Evolutionary conservation across 2,113 vertebrate species (phyloP).

Genomic region (Heteronetta atricapilla): DNA sequence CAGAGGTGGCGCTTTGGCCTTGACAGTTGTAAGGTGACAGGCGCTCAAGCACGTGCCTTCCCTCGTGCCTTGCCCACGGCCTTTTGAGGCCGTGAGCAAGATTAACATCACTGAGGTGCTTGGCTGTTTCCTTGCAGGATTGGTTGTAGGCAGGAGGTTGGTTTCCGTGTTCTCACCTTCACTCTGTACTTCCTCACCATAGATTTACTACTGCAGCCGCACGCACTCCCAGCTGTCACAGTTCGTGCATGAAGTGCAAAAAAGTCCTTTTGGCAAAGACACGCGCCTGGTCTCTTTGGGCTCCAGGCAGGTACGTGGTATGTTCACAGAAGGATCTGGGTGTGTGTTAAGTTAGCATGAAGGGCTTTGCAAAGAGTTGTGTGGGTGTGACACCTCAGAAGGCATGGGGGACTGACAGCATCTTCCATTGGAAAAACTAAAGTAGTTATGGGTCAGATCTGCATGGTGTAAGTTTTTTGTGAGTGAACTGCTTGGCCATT

Average conservation of each 20-base stretch:
- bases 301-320: slow-evolving; percentile 87
- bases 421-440: not conserved
- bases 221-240: slow-evolving; percentile 97
- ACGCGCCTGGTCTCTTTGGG: slow-evolving; percentile 87
- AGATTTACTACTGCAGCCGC: slow-evolving; percentile 98
- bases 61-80: too few species aligned
- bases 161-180: not conserved
- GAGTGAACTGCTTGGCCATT: not conserved
- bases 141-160: not conserved
- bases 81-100: not conserved
- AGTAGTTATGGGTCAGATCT: not conserved
- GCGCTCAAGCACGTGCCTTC: not conserved
- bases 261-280: slow-evolving; percentile 89
- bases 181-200: not conserved
- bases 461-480: not conserved
- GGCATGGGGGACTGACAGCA: not conserved
- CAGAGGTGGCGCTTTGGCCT: not conserved
- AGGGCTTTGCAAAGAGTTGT: not conserved
- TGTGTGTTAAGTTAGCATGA: not conserved
- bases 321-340: not conserved
- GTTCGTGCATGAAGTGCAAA: slow-evolving; percentile 93
- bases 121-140: not conserved
- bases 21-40: not conserved
- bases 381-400: not conserved
- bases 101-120: not conserved